These are phyloP conservation scores for Chanos chanos DNA, from an alignment of 2,797 vertebrate species.

Conservation along the genomic window DNA sequence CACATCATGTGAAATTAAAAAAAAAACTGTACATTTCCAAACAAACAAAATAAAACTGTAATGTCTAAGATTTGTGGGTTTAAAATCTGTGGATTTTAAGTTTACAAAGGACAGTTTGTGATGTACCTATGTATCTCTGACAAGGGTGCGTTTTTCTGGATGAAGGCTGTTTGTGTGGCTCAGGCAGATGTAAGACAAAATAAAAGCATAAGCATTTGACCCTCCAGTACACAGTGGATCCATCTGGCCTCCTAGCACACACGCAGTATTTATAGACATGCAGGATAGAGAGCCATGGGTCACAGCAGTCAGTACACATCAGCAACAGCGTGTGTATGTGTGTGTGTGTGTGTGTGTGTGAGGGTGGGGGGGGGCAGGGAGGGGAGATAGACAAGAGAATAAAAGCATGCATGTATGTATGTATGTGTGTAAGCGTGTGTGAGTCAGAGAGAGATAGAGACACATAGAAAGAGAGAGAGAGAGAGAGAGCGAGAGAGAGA, in stretches of 20 bases:
- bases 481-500: too few relatives aligned
- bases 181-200: too few relatives aligned
- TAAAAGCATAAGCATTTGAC: too few relatives aligned
- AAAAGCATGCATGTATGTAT: neutral
- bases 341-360: neutral
- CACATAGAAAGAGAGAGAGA: too few relatives aligned
- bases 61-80: neutral
- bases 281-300: neutral
- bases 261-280: neutral
- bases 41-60: neutral
- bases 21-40: constrained; percentile 4
- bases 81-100: neutral
- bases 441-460: too few relatives aligned
- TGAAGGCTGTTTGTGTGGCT: too few relatives aligned
- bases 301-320: neutral
- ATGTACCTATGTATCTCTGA: too few relatives aligned
- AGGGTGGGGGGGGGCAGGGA: too few relatives aligned
- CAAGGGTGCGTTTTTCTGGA: too few relatives aligned
- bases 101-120: neutral
- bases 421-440: neutral
- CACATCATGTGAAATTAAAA: too few relatives aligned
- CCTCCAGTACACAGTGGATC: too few relatives aligned
- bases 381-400: neutral
- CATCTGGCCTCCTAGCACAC: neutral
- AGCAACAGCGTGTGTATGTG: neutral